Conservation (phyloP, 2,113 vertebrate genomes). For the Ammodramus savannarum region DNA sequence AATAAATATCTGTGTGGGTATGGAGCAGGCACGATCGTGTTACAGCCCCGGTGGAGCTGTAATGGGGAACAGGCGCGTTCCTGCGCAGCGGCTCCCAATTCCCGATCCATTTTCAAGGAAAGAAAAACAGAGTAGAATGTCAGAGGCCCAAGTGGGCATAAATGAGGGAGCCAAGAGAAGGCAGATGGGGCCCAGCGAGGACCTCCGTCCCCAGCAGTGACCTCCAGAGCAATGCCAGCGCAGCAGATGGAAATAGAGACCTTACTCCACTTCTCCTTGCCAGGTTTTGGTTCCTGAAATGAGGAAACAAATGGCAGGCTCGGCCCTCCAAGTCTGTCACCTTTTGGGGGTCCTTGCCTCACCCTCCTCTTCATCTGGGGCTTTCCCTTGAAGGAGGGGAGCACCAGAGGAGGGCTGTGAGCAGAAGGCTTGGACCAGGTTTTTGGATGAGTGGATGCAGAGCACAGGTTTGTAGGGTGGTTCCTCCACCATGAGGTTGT, state of each 20-base stretch:
- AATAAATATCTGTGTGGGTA: slow-evolving; percentile 73
- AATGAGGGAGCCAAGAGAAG: neutral
- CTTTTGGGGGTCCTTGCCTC: neutral
- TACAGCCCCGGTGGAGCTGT: slow-evolving; percentile 77
- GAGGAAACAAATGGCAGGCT: slow-evolving; percentile 21
- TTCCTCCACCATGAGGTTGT: neutral
- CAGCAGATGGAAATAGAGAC: slow-evolving; percentile 44
- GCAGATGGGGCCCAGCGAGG: slow-evolving; percentile 24
- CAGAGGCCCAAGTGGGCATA: slow-evolving; percentile 59
- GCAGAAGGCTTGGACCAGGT: neutral
- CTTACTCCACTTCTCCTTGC: neutral
- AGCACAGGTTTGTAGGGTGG: neutral
- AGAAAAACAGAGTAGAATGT: slow-evolving; percentile 76
- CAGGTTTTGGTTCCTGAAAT: slow-evolving; percentile 20
- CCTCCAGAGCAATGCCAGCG: neutral
- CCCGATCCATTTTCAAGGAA: slow-evolving; percentile 77
- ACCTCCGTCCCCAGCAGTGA: neutral
- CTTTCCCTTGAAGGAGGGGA: neutral
- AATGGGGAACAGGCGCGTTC: slow-evolving; percentile 80
- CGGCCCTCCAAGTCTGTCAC: neutral
- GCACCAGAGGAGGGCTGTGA: neutral
- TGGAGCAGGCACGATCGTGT: slow-evolving; percentile 70
- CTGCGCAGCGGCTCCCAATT: slow-evolving; percentile 67
- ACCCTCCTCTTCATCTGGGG: neutral
- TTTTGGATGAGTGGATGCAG: neutral